Conservation (phyloP, 2,888 invertebrate genomes). For the Euzetes globulus region DNA sequence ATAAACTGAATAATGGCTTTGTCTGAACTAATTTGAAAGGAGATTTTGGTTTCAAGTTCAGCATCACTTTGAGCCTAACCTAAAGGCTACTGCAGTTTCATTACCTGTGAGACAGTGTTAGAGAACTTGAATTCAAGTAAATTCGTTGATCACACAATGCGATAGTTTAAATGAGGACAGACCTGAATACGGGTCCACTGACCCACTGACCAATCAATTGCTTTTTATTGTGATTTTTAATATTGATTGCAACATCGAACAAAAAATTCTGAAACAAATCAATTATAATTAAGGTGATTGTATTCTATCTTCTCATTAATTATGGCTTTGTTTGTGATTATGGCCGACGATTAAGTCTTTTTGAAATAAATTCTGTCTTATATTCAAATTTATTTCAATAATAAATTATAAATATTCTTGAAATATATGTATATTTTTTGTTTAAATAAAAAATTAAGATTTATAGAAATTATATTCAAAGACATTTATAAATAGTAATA, state of each 20-base stretch:
- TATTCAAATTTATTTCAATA: too few relatives aligned
- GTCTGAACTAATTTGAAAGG: neutral
- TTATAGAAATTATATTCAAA: too few relatives aligned
- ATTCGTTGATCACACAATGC: neutral
- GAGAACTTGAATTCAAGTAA: neutral
- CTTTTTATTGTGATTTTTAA: neutral
- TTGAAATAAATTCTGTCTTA: too few relatives aligned
- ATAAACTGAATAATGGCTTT: neutral
- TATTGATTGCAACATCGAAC: neutral
- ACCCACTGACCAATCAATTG: constrained; percentile 15
- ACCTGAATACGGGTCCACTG: constrained; percentile 1
- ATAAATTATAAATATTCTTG: too few relatives aligned
- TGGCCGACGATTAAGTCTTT: neutral
- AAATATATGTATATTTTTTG: too few relatives aligned
- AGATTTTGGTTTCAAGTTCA: neutral
- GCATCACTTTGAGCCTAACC: neutral
- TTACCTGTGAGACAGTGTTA: neutral
- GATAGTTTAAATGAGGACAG: neutral
- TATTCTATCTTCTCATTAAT: neutral
- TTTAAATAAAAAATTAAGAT: too few relatives aligned
- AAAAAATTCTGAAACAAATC: neutral
- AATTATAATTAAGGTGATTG: neutral
- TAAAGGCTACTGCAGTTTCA: neutral
- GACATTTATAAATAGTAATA: too few relatives aligned
- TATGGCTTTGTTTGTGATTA: neutral